These are phyloP conservation scores for Ichneumoninae sp. DNA, from an alignment of 2,888 invertebrate species.

Conservation along the genomic window DNA sequence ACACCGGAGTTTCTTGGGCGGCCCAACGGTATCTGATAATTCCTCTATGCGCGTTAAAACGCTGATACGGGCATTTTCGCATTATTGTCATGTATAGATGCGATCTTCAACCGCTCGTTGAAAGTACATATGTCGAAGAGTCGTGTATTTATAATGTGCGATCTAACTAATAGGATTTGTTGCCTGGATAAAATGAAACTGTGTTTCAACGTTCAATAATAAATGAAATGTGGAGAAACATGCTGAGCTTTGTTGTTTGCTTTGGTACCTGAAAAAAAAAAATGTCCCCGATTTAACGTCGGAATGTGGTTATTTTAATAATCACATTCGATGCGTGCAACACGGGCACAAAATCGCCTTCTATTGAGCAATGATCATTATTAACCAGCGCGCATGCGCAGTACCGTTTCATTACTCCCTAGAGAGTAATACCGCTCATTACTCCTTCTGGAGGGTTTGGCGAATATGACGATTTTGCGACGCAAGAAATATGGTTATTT, in stretches of 20 bases:
- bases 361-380: no score
- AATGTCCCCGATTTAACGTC: no score
- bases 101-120: constrained; percentile 27
- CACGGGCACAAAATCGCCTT: no score
- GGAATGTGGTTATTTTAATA: no score
- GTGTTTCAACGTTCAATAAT: constrained; percentile 53
- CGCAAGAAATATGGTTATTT: no score
- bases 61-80: constrained; percentile 31
- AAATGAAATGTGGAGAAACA: constrained; percentile 55
- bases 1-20: not conserved
- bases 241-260: constrained; percentile 2
- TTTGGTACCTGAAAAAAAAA: not conserved
- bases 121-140: constrained; percentile 50
- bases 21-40: not conserved
- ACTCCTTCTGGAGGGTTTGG: no score
- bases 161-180: constrained; percentile 61
- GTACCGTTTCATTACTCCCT: no score
- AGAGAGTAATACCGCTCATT: no score
- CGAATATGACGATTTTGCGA: no score
- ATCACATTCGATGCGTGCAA: no score
- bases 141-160: constrained; percentile 26
- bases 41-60: constrained; percentile 16
- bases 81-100: constrained; percentile 53
- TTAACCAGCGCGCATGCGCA: no score
- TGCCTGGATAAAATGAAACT: constrained; percentile 56